A percentile compares a stretch with the other conserved stretches of the same genome.
Evolutionary conservation across 2,797 vertebrate species (phyloP).

Genomic region (Neopelma chrysocephalum): DNA sequence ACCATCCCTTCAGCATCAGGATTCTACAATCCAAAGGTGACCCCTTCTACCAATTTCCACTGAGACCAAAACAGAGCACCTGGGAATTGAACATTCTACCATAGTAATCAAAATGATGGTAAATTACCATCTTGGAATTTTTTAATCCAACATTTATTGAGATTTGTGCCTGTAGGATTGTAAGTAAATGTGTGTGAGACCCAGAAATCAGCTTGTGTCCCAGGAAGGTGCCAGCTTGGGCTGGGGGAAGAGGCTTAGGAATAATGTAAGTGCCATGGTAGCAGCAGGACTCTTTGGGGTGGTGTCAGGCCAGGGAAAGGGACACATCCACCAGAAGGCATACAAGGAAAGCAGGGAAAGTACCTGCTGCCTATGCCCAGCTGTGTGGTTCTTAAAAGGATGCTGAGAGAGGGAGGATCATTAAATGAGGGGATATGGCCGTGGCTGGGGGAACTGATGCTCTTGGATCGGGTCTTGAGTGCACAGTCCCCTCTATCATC

Average conservation of each 20-base stretch:
- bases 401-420: not conserved
- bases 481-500: too few relatives aligned
- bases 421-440: not conserved
- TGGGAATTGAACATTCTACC: not conserved
- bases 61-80: not conserved
- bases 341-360: not conserved
- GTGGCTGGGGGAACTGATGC: accelerated
- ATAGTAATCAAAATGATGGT: not conserved
- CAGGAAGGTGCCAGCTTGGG: accelerated
- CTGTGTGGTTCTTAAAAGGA: not conserved
- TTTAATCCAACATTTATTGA: not conserved
- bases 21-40: not conserved
- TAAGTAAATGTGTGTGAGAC: not conserved
- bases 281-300: not conserved
- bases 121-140: not conserved
- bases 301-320: not conserved
- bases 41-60: not conserved
- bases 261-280: accelerated
- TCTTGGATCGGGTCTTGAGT: not conserved
- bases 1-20: not conserved
- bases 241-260: not conserved
- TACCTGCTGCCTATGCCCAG: not conserved
- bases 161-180: not conserved
- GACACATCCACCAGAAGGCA: not conserved
- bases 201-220: not conserved